Base-by-base conservation (phyloP, 2,888 invertebrate species). In the Saturnia pavonia region DNA sequence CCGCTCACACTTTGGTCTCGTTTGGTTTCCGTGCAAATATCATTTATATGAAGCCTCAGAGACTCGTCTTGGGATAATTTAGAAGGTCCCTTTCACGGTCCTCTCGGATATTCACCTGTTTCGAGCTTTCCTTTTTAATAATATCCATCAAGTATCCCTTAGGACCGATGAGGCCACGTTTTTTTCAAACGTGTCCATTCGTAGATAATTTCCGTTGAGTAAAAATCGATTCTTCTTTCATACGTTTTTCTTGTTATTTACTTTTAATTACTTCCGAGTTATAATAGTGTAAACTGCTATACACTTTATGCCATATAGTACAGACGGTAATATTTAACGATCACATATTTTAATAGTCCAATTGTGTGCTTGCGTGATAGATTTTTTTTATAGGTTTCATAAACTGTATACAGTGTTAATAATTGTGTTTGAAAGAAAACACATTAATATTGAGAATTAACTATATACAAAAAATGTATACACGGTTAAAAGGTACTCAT, bases 41-140 rank as follows among this genome's bases (percentile, higher is more conserved):
- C 67, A 70, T 54, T 70, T 68, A 68, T 68, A 54, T 45, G 45
- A 67, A 63, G 48, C 68, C 70, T 68, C 22, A n/a, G 22, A 71
- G 68, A 68, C 73, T 78, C 72, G 73, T 73, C 71, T 72, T 70
- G 71, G 73, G 74, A 75, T 78, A 73, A 76, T 77, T 76, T 75
- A 71, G 73, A 73, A 68, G 67, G 71, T 67, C 69, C 67, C 69
- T 60, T 27, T 43, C 67, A 34, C 68, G 66, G 66, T 70, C 71
- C 71, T 65, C 70, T 51, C 8, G 45, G 67, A 72, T 71, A 67
- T 68, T 72, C 72, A 70, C 69, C 57, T 65, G 68, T 71, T 69
- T 48, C 66, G 51, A 43, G 54, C 12, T 63, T 27, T 60, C 42
- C 69, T 27, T 48, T 40, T 67, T 54, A 67, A 68, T 43, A 70